phyloP scores from a whole-genome alignment of 2,888 invertebrate species.

The Drosophila testacea region DNA sequence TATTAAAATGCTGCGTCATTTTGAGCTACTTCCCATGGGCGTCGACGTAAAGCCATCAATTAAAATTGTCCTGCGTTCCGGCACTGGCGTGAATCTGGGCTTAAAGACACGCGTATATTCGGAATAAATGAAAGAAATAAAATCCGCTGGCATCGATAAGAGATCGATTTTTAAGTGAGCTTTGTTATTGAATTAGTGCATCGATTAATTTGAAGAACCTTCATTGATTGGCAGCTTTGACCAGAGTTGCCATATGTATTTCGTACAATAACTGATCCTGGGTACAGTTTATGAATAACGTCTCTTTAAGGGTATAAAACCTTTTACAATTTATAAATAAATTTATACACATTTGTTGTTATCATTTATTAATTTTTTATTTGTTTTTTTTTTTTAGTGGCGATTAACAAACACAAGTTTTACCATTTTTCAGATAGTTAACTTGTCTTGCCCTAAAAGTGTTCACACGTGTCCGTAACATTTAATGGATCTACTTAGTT shows the following conservation, averaged over 20 bases:
- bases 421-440: constrained; percentile 43
- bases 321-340: not conserved
- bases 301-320: not conserved
- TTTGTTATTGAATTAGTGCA: not conserved
- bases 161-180: not conserved
- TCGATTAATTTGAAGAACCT: not conserved
- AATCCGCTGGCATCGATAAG: not conserved
- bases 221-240: not conserved
- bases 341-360: constrained; percentile 11
- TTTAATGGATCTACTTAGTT: constrained; percentile 55
- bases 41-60: constrained; percentile 77
- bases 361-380: constrained; percentile 47
- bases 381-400: constrained; percentile 40
- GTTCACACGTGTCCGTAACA: constrained; percentile 61
- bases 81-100: constrained; percentile 81
- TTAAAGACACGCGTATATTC: constrained; percentile 50
- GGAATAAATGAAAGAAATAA: not conserved
- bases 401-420: constrained; percentile 55
- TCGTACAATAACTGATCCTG: too few species aligned
- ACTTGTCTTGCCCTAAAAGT: constrained; percentile 51
- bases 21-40: constrained; percentile 79
- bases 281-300: too few species aligned
- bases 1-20: constrained; percentile 76
- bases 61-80: constrained; percentile 81
- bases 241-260: not conserved